phyloP scores from a whole-genome alignment of 92 coral and sea anemone genomes.

The Meandrina meandrites region DNA sequence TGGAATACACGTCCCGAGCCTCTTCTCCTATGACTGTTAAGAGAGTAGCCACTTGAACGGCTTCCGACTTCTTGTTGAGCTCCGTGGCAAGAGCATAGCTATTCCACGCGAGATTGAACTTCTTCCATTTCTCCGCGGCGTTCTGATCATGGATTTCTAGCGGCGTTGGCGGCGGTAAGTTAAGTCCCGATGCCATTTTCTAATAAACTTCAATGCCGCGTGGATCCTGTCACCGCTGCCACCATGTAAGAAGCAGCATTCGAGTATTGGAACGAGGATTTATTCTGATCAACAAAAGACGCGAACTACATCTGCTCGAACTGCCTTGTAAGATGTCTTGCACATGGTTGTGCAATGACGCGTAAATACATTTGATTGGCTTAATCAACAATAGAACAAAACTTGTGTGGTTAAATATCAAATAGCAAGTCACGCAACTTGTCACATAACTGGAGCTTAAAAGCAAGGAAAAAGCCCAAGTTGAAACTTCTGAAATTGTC shows the following conservation, averaged over 20 bases:
- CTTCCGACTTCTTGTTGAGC: conserved; percentile 30
- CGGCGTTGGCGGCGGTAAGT: background rate
- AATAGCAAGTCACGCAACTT: conserved; percentile 6
- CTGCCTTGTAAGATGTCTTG: background rate
- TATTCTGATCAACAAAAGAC: background rate
- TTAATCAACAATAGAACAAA: background rate
- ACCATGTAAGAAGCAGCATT: conserved; percentile 32
- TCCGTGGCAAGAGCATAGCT: conserved; percentile 37
- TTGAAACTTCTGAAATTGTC: background rate
- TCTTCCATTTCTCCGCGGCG: conserved; percentile 17
- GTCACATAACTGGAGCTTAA: background rate
- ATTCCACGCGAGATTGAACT: conserved; percentile 10
- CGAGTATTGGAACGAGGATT: background rate
- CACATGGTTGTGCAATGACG: background rate
- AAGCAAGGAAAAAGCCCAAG: background rate
- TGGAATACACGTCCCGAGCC: conserved; percentile 52
- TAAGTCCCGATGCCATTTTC: background rate
- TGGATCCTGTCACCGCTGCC: conserved; percentile 29
- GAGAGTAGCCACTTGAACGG: conserved; percentile 45
- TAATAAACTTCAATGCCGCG: background rate
- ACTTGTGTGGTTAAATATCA: background rate
- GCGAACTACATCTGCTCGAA: background rate
- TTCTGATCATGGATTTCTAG: background rate
- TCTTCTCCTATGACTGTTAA: conserved; percentile 59
- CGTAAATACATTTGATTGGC: too few species aligned